A percentile compares a stretch with the other conserved stretches of the same genome.
Evolutionary conservation across 2,888 invertebrate genomes (phyloP).

Genomic region (Dicyrtomina minuta): DNA sequence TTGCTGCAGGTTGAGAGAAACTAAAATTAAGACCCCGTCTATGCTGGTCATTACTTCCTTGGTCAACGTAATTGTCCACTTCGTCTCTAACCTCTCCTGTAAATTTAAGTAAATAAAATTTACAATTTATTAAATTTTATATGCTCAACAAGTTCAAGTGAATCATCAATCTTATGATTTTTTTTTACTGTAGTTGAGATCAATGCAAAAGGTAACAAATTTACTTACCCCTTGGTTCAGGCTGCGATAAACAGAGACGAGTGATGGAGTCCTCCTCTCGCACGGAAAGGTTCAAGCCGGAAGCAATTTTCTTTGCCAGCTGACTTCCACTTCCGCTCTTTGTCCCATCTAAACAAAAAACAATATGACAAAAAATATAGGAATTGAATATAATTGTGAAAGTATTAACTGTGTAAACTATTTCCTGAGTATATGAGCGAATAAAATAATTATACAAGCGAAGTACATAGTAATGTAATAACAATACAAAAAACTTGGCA

Average conservation of each 20-base stretch:
- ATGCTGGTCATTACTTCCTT: constrained; percentile 8
- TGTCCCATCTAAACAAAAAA: constrained; percentile 13
- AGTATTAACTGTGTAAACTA: not conserved
- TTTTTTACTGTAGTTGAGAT: no score
- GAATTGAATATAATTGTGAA: not conserved
- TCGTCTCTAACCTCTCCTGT: constrained; percentile 9
- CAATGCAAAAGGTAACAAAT: no score
- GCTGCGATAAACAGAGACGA: constrained; percentile 40
- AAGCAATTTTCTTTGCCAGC: constrained; percentile 33
- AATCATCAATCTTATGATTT: no score
- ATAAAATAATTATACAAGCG: not conserved
- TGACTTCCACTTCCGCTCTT: constrained; percentile 27
- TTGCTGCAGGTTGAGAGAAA: constrained; percentile 48
- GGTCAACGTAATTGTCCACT: constrained; percentile 33
- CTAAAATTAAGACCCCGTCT: constrained; percentile 36
- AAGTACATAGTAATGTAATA: no score
- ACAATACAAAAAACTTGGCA: no score
- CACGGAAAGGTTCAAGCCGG: constrained; percentile 19
- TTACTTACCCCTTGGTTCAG: constrained; percentile 37
- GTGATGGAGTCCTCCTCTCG: constrained; percentile 30
- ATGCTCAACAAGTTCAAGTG: no score
- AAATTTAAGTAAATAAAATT: no score
- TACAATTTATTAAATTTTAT: no score
- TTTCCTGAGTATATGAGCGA: no score
- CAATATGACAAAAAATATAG: constrained; percentile 5